Evolutionary conservation across 2,113 vertebrate species (phyloP).

Genomic region (Podarcis muralis): DNA sequence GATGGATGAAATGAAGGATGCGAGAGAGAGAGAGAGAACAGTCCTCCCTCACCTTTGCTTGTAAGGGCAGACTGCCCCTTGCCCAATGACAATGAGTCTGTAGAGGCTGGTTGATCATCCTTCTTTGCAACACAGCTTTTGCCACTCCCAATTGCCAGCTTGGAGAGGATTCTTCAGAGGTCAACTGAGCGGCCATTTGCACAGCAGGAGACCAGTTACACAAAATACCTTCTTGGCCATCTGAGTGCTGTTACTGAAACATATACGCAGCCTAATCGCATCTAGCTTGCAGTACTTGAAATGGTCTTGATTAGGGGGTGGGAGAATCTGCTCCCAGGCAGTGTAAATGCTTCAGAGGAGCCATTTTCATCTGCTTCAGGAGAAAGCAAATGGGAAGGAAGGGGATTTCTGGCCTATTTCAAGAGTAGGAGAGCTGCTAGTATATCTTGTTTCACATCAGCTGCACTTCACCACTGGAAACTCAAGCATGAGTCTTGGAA

Average conservation of each 20-base stretch:
- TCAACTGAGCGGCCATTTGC: not conserved
- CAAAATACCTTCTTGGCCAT: not conserved
- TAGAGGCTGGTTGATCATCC: not conserved
- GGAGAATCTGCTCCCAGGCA: not conserved
- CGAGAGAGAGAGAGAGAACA: too few species aligned
- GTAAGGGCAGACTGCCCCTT: not conserved
- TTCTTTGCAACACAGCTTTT: not conserved
- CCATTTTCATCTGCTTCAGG: not conserved
- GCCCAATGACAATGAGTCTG: not conserved
- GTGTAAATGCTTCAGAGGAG: not conserved
- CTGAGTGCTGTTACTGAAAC: not conserved
- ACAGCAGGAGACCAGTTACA: not conserved
- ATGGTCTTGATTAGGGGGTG: not conserved
- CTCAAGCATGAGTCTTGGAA: not conserved
- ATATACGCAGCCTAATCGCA: accelerated
- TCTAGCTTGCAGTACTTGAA: conserved; percentile 7
- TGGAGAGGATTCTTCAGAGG: not conserved
- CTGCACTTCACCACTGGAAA: not conserved
- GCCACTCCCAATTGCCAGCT: not conserved
- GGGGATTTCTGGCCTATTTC: not conserved
- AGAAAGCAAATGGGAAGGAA: not conserved
- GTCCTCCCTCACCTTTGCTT: not conserved
- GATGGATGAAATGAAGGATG: not conserved
- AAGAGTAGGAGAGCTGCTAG: not conserved
- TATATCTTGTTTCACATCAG: not conserved